phyloP scores from a whole-genome alignment of 2,797 vertebrate species.

The Taeniopygia guttata region DNA sequence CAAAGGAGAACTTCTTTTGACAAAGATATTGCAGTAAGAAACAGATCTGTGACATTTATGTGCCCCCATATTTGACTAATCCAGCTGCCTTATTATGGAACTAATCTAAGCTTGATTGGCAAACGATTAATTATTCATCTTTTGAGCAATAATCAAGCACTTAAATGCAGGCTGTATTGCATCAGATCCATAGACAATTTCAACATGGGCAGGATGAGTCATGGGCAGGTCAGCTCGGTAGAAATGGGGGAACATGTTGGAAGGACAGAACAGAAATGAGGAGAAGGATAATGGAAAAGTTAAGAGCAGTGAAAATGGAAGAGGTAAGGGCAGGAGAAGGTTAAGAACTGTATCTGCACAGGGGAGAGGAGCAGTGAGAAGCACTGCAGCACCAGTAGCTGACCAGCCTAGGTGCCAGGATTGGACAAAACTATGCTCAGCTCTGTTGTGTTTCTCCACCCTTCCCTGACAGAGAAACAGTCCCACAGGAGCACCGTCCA shows the following conservation, averaged over 20 bases:
- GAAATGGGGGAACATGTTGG: neutral
- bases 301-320: neutral
- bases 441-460: neutral
- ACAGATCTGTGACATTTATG: neutral
- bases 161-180: neutral
- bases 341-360: rapidly evolving
- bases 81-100: neutral
- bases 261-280: neutral
- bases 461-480: neutral
- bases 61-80: neutral
- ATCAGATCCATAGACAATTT: neutral
- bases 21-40: neutral
- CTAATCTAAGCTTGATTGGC: neutral
- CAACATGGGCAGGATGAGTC: neutral
- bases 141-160: neutral
- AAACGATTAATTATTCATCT: neutral
- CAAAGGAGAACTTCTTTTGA: neutral
- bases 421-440: neutral
- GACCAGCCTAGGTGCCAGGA: neutral
- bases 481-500: neutral
- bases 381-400: neutral
- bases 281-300: neutral
- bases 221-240: rapidly evolving
- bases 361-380: rapidly evolving
- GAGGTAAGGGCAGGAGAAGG: neutral